Percentiles rank a stretch among this genome's conserved stretches.
Conservation (phyloP, 2,888 invertebrate genomes). For the Dorcus parallelipipedus region DNA sequence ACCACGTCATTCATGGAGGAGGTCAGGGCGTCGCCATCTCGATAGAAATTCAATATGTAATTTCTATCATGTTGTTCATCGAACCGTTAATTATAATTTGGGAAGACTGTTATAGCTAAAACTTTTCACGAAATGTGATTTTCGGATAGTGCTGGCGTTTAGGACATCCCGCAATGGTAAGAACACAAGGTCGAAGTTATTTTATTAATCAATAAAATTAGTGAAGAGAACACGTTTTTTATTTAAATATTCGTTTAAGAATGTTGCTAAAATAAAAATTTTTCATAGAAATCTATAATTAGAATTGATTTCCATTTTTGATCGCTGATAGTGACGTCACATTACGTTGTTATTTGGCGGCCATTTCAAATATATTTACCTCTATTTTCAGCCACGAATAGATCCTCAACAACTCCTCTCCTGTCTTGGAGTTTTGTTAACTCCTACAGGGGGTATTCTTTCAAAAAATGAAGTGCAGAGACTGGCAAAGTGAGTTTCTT, state of each 20-base stretch:
- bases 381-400: slow-evolving; percentile 79
- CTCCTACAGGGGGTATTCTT: slow-evolving; percentile 82
- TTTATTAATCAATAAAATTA: slow-evolving; percentile 13
- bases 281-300: not conserved
- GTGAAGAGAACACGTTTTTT: slow-evolving; percentile 3
- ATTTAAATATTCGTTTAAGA: slow-evolving; percentile 8
- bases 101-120: not conserved
- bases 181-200: slow-evolving; percentile 13
- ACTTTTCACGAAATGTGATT: slow-evolving; percentile 13
- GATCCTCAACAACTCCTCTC: slow-evolving; percentile 85
- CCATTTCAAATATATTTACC: slow-evolving; percentile 25
- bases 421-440: slow-evolving; percentile 82
- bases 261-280: not conserved
- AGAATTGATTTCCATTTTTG: not conserved
- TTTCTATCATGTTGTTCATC: slow-evolving; percentile 1
- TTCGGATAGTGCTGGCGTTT: slow-evolving; percentile 7
- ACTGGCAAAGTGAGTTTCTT: slow-evolving; percentile 71
- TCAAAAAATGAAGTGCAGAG: slow-evolving; percentile 84
- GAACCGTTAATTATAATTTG: not conserved
- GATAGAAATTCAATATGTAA: slow-evolving; percentile 4
- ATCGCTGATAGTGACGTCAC: slow-evolving; percentile 6
- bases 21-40: slow-evolving; percentile 25
- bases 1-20: slow-evolving; percentile 24
- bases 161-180: slow-evolving; percentile 15
- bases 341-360: not conserved